phyloP scores from a whole-genome alignment of 2,888 invertebrate species.

The Siphonodentalium dalli region DNA sequence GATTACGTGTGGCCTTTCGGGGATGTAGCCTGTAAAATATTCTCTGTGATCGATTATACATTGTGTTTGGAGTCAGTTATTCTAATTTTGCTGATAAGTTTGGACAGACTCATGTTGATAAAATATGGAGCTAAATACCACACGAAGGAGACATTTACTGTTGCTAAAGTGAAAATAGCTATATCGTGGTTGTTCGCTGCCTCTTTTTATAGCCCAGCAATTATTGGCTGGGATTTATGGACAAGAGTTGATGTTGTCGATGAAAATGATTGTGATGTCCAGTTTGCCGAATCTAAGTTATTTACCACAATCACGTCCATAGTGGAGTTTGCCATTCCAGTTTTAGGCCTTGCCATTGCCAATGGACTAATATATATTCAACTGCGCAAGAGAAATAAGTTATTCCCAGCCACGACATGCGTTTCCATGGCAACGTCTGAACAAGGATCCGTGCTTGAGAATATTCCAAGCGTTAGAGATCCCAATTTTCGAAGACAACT shows the following conservation, averaged over 20 bases:
- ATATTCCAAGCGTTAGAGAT: no score
- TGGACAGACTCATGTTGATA: slow-evolving; percentile 38
- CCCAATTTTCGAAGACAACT: no score
- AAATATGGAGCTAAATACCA: slow-evolving; percentile 33
- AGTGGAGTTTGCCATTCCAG: slow-evolving; percentile 41
- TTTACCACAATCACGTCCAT: slow-evolving; percentile 37
- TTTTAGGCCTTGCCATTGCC: slow-evolving; percentile 28
- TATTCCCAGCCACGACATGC: no score
- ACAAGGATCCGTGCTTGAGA: no score
- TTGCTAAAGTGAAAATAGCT: slow-evolving; percentile 25
- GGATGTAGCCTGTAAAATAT: slow-evolving; percentile 37
- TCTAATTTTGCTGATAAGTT: slow-evolving; percentile 40
- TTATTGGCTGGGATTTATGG: slow-evolving; percentile 43
- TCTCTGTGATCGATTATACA: slow-evolving; percentile 36
- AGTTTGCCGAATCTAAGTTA: slow-evolving; percentile 33
- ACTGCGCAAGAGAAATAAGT: slow-evolving; percentile 30
- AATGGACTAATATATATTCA: slow-evolving; percentile 36
- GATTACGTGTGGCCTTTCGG: slow-evolving; percentile 41
- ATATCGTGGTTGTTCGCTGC: slow-evolving; percentile 38
- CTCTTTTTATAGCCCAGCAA: slow-evolving; percentile 38
- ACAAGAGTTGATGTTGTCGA: slow-evolving; percentile 33
- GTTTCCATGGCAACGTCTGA: no score
- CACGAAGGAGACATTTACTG: slow-evolving; percentile 27
- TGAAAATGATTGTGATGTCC: slow-evolving; percentile 39
- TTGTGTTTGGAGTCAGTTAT: slow-evolving; percentile 38